These are phyloP conservation scores for Castor canadensis DNA, from an alignment of 2,113 vertebrate species.

Conservation along the genomic window DNA sequence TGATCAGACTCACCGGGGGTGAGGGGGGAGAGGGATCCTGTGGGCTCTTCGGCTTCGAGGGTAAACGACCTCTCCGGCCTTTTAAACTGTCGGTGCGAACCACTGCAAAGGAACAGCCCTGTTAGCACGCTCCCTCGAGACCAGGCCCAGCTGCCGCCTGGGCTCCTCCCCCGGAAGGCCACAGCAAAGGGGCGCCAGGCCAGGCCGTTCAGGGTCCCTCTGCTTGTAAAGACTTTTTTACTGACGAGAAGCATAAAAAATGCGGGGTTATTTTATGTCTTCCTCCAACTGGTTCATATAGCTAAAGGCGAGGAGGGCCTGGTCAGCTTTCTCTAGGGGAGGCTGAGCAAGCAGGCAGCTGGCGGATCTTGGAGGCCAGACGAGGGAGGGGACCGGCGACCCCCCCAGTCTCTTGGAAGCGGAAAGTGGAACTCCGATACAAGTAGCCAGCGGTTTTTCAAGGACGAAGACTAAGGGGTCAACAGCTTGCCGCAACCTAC, in stretches of 20 bases:
- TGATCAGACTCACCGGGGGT: slow-evolving; percentile 98
- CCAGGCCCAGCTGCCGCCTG: neutral
- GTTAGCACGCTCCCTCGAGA: neutral
- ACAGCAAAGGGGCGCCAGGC: neutral
- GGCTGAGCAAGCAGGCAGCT: neutral
- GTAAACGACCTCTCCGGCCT: slow-evolving; percentile 96
- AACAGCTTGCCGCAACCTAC: slow-evolving; percentile 81
- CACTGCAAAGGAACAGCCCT: slow-evolving; percentile 85
- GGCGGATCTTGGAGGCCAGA: neutral
- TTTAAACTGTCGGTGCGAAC: slow-evolving; percentile 98
- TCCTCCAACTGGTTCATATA: neutral
- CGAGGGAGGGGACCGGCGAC: neutral
- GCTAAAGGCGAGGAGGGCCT: slow-evolving; percentile 1
- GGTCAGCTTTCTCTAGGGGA: neutral
- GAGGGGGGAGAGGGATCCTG: slow-evolving; percentile 97
- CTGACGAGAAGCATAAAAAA: neutral
- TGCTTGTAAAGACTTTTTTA: slow-evolving; percentile 45
- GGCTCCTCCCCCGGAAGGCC: neutral
- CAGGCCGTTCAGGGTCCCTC: neutral
- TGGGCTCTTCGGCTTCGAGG: slow-evolving; percentile 99
- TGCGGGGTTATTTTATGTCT: neutral
- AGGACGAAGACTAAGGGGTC: no score
- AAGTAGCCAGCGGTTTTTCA: neutral
- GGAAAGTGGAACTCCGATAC: neutral
- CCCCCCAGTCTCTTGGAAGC: neutral